Conservation (phyloP, 2,797 vertebrate species). For the Acrossocheilus fasciatus region DNA sequence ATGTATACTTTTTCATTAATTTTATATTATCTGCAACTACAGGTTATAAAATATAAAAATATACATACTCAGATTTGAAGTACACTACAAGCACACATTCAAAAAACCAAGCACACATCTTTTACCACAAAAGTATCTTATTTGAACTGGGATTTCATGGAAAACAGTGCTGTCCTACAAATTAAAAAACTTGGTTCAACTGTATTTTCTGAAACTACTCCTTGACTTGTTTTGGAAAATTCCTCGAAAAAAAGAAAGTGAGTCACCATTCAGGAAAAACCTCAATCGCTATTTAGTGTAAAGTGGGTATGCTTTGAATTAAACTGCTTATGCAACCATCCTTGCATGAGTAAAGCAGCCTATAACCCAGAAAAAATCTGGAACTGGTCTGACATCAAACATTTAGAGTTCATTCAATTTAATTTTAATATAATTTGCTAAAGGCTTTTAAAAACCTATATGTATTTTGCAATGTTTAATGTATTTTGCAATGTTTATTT, state of each 20-base stretch:
- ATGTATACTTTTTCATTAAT: background rate
- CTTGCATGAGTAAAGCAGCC: slow-evolving; percentile 16
- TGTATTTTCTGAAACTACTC: background rate
- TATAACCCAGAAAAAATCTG: slow-evolving; percentile 32
- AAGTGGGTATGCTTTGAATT: slow-evolving; percentile 36
- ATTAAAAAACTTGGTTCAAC: background rate
- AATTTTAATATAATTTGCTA: background rate
- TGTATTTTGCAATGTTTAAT: background rate
- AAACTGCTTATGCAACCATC: slow-evolving; percentile 12
- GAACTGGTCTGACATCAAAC: background rate
- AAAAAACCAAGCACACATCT: too few species aligned
- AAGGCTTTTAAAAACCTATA: background rate
- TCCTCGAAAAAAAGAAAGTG: background rate
- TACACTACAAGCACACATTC: background rate
- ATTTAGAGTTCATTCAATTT: too few species aligned
- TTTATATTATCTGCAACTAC: background rate
- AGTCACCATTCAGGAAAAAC: background rate
- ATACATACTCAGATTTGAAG: background rate
- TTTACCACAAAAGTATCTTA: background rate
- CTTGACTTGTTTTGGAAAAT: slow-evolving; percentile 1
- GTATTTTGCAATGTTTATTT: too few species aligned
- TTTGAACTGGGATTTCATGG: background rate
- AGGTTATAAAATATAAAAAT: background rate
- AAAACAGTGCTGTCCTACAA: background rate
- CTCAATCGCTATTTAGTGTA: slow-evolving; percentile 10